Evolutionary conservation across 2,888 invertebrate genomes (phyloP).

Genomic region (Drosophila tanythrix): DNA sequence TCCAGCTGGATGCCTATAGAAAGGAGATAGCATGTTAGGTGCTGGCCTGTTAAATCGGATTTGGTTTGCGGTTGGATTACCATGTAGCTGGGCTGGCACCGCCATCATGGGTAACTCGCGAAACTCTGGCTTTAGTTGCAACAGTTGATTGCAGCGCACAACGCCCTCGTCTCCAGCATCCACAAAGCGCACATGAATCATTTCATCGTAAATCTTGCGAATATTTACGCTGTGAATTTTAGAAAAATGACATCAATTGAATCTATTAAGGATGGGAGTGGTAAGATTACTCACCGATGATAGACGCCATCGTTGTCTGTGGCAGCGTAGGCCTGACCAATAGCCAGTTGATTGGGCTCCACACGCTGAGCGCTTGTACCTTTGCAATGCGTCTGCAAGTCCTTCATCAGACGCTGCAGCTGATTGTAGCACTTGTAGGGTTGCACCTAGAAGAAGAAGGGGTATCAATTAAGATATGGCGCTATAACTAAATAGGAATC

Average conservation of each 20-base stretch:
- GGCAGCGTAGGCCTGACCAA: conserved; percentile 89
- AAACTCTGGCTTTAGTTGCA: conserved; percentile 86
- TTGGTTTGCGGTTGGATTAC: conserved; percentile 80
- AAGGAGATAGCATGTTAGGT: not conserved
- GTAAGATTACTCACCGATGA: conserved; percentile 89
- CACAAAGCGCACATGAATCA: conserved; percentile 87
- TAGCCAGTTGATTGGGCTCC: conserved; percentile 60
- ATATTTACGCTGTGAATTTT: conserved; percentile 85
- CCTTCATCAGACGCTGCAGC: conserved; percentile 88
- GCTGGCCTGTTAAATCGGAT: not conserved
- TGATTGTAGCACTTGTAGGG: conserved; percentile 85
- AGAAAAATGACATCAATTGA: not conserved
- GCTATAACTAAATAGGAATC: no score
- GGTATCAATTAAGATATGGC: not conserved
- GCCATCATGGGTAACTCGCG: conserved; percentile 88
- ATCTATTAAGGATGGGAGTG: not conserved
- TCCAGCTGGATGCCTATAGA: conserved; percentile 86
- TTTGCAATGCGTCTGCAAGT: conserved; percentile 88
- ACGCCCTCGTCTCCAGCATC: conserved; percentile 89
- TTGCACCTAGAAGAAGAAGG: conserved; percentile 85
- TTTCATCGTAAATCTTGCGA: conserved; percentile 86
- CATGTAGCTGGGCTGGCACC: conserved; percentile 88
- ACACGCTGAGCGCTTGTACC: conserved; percentile 86
- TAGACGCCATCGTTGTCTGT: conserved; percentile 87
- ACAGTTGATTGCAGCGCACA: conserved; percentile 86